Evolutionary conservation across 2,888 invertebrate species (phyloP), one percentile per base, ranked within the genome.

Genomic region (Sclerodermus sp.): DNA sequence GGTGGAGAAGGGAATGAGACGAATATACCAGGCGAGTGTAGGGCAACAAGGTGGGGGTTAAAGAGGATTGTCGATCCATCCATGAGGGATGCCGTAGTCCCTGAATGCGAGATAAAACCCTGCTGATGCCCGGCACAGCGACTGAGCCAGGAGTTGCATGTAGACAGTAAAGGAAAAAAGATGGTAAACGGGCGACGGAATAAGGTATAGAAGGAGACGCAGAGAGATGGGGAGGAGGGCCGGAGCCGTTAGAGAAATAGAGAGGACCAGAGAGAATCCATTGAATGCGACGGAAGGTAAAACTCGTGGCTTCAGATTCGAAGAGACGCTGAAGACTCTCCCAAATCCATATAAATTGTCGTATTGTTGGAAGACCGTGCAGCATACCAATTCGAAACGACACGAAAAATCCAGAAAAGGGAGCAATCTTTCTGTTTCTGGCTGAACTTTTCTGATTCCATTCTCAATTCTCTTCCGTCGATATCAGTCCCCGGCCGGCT

Each of bases 271-370:
- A n/a, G 41, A 41, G 42, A 17, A 60, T 58, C 67, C 66, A 73
- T 72, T 73, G 72, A 72, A 71, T 70, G 60, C 62, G 62, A 61
- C 68, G 71, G 72, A 73, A 72, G 70, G 71, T 69, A 73, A 70
- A 71, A 72, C 72, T 73, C 64, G 68, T 68, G 67, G 63, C 60
- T 64, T 55, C 62, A 66, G 62, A 71, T 71, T 64, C 69, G 66
- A 72, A 69, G 67, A 64, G 68, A 70, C 64, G 66, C 60, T 68
- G 65, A 69, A 70, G 70, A 68, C 66, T 69, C 66, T 50, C 55
- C 66, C 64, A 74, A 74, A 74, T 73, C 74, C 74, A 74, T 75
- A 74, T 72, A 75, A 73, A 74, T 73, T 73, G 73, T 74, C 68
- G 70, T 70, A 73, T 74, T 73, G 73, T 73, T 67, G 64, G 67